Base-by-base conservation (phyloP, 2,888 invertebrate genomes). In the Rhingia rostrata region DNA sequence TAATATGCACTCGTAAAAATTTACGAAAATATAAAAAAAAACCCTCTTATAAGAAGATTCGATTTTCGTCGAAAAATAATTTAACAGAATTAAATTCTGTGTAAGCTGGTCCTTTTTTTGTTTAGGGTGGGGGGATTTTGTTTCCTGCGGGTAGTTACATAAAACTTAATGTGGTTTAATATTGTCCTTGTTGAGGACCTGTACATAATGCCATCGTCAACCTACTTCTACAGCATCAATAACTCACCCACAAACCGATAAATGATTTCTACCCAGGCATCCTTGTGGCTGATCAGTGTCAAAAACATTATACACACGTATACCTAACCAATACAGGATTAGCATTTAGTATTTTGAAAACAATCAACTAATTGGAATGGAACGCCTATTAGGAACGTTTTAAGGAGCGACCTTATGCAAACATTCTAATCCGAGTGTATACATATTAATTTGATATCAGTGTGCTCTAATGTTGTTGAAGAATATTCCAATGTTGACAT, bases 401-500 rank as follows among this genome's bases (percentile, higher is more conserved):
- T 33, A 37, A 53, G 35, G 37, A 43, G 49, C 60, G 39, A 63
- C 37, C 63, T 6, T 49, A 63, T 47, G 37, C 49, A 43, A 69
- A 70, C 63, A 51, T 56, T 70, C 12, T 70, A 58, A 66, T 66
- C 33, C 32, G 73, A 12, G 66, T 73, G 53, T 63, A 63, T 56
- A 73, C 67, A 79, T 45, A 80, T 80, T 67, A 67, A 67, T 80
- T 72, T 66, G 72, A 80, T 67, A 74, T 79, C 66, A 78, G 63
- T 78, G 63, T 78, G 69, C 43, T 77, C 61, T 54, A 49, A 63
- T 61, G 33, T 37, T 47, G 7, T 53, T 14, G 33, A 61, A 67
- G 66, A 67, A 67, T 80, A 74, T 74, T 80, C 80, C 73, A 61
- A 74, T 80, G 66, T 67, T 73, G 73, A 79, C 73, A 54, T 66